These are phyloP conservation scores for Tylochromis polylepis DNA, from an alignment of 2,113 vertebrate species.

Conservation along the genomic window DNA sequence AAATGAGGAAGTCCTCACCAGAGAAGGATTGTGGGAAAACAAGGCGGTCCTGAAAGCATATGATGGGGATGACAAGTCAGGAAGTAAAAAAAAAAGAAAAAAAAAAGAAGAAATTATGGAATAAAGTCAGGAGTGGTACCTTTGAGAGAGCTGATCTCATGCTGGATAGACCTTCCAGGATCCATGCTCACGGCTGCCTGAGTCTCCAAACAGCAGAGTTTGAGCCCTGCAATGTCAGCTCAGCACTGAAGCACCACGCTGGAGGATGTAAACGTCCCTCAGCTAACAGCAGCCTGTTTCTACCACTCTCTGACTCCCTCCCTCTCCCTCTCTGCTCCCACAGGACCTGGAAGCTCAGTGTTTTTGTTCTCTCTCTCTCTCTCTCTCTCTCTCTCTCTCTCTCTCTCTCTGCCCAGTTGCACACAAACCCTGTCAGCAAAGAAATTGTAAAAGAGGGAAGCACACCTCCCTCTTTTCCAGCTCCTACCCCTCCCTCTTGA, in stretches of 20 bases:
- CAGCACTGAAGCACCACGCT: background rate
- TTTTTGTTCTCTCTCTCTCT: slow-evolving; percentile 44
- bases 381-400: slow-evolving; percentile 10
- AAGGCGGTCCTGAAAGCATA: slow-evolving; percentile 22
- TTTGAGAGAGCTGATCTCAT: slow-evolving; percentile 91
- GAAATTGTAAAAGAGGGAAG: slow-evolving; percentile 12
- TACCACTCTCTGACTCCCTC: background rate
- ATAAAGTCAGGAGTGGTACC: slow-evolving; percentile 66
- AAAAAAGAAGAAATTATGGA: background rate
- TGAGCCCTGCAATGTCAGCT: slow-evolving; percentile 44
- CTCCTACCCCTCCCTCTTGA: slow-evolving; percentile 25
- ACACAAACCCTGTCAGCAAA: slow-evolving; percentile 33
- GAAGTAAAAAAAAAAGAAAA: background rate
- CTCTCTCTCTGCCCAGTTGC: background rate
- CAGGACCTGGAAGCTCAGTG: slow-evolving; percentile 53
- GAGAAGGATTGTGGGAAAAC: slow-evolving; percentile 47
- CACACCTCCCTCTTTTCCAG: slow-evolving; percentile 2
- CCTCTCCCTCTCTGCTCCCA: slow-evolving; percentile 18
- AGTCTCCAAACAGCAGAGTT: background rate
- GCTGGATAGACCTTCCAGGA: slow-evolving; percentile 83
- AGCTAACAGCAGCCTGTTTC: background rate
- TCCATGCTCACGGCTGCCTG: slow-evolving; percentile 63
- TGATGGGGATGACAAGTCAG: background rate
- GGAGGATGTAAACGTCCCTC: slow-evolving; percentile 28
- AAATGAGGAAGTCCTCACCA: background rate